Percentiles rank a stretch among this genome's conserved stretches.
Evolutionary conservation across 2,888 invertebrate genomes (phyloP).

Genomic region (Plebejus argus): DNA sequence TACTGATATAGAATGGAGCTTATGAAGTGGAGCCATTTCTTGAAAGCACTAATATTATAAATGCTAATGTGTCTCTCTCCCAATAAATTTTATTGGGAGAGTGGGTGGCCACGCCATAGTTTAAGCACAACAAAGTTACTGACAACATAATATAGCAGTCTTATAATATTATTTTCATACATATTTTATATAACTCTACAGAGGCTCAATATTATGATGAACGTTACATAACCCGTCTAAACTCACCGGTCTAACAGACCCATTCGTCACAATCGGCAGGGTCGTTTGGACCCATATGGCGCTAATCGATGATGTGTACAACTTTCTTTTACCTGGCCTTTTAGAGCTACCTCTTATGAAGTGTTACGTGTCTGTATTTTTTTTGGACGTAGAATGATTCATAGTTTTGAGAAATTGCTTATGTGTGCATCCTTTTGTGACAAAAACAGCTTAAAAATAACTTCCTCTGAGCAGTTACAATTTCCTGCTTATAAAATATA

Average conservation of each 20-base stretch:
- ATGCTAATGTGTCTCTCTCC: no score
- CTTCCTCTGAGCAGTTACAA: no score
- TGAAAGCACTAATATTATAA: no score
- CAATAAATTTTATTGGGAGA: no score
- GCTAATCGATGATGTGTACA: constrained; percentile 4
- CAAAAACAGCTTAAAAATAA: background rate
- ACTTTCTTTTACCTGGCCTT: constrained; percentile 31
- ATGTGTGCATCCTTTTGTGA: background rate
- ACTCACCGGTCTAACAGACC: constrained; percentile 5
- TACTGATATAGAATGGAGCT: no score
- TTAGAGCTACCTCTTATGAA: background rate
- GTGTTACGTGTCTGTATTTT: background rate
- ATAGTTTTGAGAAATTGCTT: background rate
- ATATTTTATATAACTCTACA: background rate
- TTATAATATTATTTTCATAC: no score
- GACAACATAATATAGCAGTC: no score
- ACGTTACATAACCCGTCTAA: constrained; percentile 8
- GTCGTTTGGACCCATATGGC: constrained; percentile 18
- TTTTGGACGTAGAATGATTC: background rate
- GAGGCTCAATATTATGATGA: constrained; percentile 4
- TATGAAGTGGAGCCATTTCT: no score
- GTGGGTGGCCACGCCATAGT: no score
- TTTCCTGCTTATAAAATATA: no score
- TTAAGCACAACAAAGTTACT: no score
- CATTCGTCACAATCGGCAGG: constrained; percentile 19